Evolutionary conservation across 2,888 invertebrate species (phyloP), one percentile per base, ranked within the genome.

Genomic region (Pristionchus maxplancki): DNA sequence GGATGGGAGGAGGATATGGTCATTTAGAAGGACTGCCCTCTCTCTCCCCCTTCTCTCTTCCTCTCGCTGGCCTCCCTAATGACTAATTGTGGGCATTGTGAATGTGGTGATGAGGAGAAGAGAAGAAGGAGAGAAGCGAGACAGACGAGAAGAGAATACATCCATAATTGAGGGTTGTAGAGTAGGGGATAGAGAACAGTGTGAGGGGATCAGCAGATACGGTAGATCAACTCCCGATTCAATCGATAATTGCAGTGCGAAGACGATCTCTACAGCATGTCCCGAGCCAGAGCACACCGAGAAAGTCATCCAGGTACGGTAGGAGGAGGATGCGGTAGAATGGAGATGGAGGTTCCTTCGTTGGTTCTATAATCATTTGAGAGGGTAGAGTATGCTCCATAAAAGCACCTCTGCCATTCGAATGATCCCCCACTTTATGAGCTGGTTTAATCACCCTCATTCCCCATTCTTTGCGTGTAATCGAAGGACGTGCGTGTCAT

Each of bases 191-290:
- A 44, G 44, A 44, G 44, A 44, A n/a, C 40, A 78, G 24, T 48
- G 37, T 78, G 78, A 50, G 24, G 34, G 84, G 58, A 62, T 84
- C 53, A 28, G 62, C 20, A 17, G 40, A 84, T 84, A 28, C 28
- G 20, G 62, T 53, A 82, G 31, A 82, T 48, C 34, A 82, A 58
- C 28, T 17, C 28, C 13, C 17, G 9, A 62, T 37, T 58, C 28
- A 74, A 81, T 81, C 50, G 50, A 81, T 81, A 50, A 15, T 91
- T 91, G 81, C 90, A 97, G 97, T 95, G 98, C 99, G 0, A 98
- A 99, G 96, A 97, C 97, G 93, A 98, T 99, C 90, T 98, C 99
- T 0, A 97, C 97, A 0, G 95, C 95, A 84, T 97, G 97, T 91
- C 97, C 97, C 92, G 97, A 97, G 93, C 97, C 97, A 91, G 96